phyloP scores from a whole-genome alignment of 1,140 invertebrate species.

The Neomicropteryx cornuta region DNA sequence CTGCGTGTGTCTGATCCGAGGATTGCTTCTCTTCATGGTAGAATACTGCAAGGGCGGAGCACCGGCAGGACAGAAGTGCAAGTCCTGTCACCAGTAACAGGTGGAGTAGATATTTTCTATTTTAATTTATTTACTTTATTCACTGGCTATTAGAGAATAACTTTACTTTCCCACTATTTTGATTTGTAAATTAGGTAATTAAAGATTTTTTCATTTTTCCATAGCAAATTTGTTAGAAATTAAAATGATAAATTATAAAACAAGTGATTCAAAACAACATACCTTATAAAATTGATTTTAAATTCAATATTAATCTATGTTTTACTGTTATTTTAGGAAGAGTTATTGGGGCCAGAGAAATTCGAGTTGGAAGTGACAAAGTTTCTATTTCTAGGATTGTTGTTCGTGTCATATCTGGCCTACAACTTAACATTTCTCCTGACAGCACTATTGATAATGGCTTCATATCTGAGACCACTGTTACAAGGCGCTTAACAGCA shows the following conservation, averaged over 20 bases:
- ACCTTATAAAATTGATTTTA: too few relatives aligned
- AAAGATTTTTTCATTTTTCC: too few relatives aligned
- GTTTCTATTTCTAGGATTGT: constrained; percentile 71
- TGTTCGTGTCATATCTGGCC: constrained; percentile 81
- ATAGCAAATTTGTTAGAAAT: too few relatives aligned
- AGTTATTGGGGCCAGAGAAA: constrained; percentile 82
- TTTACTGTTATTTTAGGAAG: constrained; percentile 50
- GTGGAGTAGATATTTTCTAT: constrained; percentile 17
- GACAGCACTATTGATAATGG: constrained; percentile 77
- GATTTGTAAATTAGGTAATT: too few relatives aligned
- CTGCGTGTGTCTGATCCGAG: constrained; percentile 80
- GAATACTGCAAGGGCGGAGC: constrained; percentile 75
- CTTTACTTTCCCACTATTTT: too few relatives aligned
- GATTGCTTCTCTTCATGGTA: constrained; percentile 70
- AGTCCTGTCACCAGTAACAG: constrained; percentile 80
- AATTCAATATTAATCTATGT: too few relatives aligned
- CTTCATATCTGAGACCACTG: constrained; percentile 80
- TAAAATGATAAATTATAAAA: too few relatives aligned
- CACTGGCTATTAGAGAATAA: too few relatives aligned
- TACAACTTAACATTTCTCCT: constrained; percentile 79
- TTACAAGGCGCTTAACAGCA: constrained; percentile 76
- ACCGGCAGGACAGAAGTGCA: constrained; percentile 88
- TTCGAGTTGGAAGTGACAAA: constrained; percentile 84
- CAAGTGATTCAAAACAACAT: too few relatives aligned
- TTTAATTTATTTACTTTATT: too few relatives aligned